Conservation (phyloP, 2,888 invertebrate species). For the Apotomis capreana region DNA sequence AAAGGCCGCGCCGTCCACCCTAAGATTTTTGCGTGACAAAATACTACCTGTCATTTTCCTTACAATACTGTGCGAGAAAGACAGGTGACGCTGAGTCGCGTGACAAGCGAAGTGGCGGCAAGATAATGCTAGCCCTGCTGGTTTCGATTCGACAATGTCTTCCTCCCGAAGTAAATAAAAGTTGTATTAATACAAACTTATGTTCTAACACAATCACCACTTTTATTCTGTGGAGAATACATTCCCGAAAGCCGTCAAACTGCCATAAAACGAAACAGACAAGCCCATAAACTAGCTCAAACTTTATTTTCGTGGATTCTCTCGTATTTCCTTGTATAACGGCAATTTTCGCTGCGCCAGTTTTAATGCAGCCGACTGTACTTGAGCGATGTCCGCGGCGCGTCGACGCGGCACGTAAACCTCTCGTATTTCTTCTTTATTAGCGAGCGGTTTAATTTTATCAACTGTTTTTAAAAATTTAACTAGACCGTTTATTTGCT, state of each 20-base stretch:
- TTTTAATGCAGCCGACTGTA: background rate
- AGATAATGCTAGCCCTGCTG: too few relatives aligned
- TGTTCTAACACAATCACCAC: too few relatives aligned
- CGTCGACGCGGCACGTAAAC: conserved; percentile 12
- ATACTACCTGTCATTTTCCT: too few relatives aligned
- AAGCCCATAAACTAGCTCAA: background rate
- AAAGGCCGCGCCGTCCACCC: too few relatives aligned
- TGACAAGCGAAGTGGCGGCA: too few relatives aligned
- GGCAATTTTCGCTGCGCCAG: background rate
- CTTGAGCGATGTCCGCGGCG: background rate
- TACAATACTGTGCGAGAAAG: too few relatives aligned
- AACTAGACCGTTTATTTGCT: conserved; percentile 3
- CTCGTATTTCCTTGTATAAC: background rate
- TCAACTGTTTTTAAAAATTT: background rate
- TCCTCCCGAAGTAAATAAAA: too few relatives aligned
- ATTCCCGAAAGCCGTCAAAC: background rate
- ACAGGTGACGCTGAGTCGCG: too few relatives aligned
- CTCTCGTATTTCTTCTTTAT: conserved; percentile 18
- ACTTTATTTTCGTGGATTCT: background rate
- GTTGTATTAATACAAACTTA: too few relatives aligned
- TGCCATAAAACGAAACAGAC: background rate
- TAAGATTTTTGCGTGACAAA: too few relatives aligned
- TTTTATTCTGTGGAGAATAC: background rate
- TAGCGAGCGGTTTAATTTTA: conserved; percentile 9
- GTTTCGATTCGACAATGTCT: too few relatives aligned